A percentile compares a stretch with the other conserved stretches of the same genome.
Conservation (phyloP, 1,140 invertebrate species). For the Ladona fulva region DNA sequence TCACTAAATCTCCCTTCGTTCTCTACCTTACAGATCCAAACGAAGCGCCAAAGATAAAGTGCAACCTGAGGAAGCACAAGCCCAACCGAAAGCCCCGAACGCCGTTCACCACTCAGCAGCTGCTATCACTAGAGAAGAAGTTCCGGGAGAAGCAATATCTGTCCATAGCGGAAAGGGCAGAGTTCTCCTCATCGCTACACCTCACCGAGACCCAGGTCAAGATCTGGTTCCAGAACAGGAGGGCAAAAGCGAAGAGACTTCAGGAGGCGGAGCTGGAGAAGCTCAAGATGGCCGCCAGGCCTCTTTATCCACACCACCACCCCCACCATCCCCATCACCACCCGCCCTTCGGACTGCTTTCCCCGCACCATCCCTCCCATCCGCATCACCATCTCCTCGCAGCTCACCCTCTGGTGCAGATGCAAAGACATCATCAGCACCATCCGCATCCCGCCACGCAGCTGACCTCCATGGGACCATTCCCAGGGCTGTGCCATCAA, state of each 20-base stretch:
- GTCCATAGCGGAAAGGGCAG: slow-evolving; percentile 90
- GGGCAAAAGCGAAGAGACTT: slow-evolving; percentile 88
- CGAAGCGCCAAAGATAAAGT: slow-evolving; percentile 77
- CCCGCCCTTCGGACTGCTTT: slow-evolving; percentile 36
- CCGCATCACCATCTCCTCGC: slow-evolving; percentile 33
- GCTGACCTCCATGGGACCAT: neutral
- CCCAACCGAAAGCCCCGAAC: slow-evolving; percentile 95
- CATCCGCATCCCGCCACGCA: neutral
- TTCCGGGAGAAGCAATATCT: slow-evolving; percentile 94
- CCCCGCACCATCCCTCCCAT: slow-evolving; percentile 31
- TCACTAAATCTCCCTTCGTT: neutral
- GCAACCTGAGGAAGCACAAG: slow-evolving; percentile 89
- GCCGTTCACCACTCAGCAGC: slow-evolving; percentile 93
- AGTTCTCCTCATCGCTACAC: slow-evolving; percentile 87
- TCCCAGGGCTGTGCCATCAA: neutral
- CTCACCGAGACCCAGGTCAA: slow-evolving; percentile 95
- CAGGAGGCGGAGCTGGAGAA: slow-evolving; percentile 92
- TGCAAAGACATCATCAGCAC: neutral
- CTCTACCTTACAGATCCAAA: neutral
- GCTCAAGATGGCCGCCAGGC: slow-evolving; percentile 62
- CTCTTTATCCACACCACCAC: slow-evolving; percentile 30
- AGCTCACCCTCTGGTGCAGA: slow-evolving; percentile 24
- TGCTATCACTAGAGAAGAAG: slow-evolving; percentile 89
- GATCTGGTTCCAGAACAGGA: slow-evolving; percentile 96
- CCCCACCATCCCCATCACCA: slow-evolving; percentile 43